Conservation (phyloP, 1,140 invertebrate genomes). For the Temnothorax nylanderi region DNA sequence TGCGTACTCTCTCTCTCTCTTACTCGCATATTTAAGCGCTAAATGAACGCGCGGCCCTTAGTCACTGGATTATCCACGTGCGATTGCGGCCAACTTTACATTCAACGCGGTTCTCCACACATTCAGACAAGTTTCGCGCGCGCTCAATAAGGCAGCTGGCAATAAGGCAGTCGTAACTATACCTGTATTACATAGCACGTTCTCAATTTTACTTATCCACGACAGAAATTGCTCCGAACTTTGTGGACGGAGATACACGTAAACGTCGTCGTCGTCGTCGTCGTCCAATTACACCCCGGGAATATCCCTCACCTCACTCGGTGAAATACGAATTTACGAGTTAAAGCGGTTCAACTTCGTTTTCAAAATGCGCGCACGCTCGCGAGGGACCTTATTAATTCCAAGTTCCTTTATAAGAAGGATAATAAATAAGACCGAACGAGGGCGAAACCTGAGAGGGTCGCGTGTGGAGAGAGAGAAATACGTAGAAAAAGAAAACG, state of each 20-base stretch:
- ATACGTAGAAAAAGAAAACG: not conserved
- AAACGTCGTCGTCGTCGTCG: constrained; percentile 2
- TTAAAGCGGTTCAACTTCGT: constrained; percentile 12
- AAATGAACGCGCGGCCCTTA: constrained; percentile 19
- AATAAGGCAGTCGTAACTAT: constrained; percentile 32
- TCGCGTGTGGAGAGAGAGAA: not conserved
- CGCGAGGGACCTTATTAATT: not conserved
- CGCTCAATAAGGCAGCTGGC: constrained; percentile 24
- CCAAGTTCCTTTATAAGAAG: not conserved
- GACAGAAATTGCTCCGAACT: constrained; percentile 43
- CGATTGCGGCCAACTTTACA: constrained; percentile 39
- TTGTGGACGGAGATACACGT: constrained; percentile 21
- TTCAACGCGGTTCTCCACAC: constrained; percentile 14
- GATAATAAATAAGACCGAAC: constrained; percentile 5
- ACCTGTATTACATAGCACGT: constrained; percentile 36
- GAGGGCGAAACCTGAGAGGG: not conserved
- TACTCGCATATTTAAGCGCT: constrained; percentile 18
- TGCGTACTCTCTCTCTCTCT: not conserved
- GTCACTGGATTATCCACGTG: constrained; percentile 46
- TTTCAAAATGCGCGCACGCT: not conserved
- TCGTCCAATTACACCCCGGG: constrained; percentile 14
- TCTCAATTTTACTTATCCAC: constrained; percentile 55
- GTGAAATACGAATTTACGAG: constrained; percentile 31
- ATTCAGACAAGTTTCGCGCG: constrained; percentile 33
- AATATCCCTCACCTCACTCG: constrained; percentile 11